Conservation (phyloP, 2,113 vertebrate genomes). For the Scortum barcoo region DNA sequence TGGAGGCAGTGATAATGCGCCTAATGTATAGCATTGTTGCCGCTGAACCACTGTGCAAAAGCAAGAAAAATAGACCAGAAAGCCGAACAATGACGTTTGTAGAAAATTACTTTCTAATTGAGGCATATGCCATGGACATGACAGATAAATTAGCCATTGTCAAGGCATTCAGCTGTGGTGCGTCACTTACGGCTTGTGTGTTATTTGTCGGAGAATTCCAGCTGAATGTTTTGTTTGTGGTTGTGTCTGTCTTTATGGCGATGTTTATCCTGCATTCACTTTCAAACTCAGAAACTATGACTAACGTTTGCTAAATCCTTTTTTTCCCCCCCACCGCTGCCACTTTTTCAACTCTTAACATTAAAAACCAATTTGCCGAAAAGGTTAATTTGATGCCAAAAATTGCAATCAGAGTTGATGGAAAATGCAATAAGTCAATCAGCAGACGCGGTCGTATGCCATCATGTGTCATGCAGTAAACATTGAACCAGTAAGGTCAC, state of each 20-base stretch:
- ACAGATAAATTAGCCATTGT: slow-evolving; percentile 83
- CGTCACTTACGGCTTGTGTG: slow-evolving; percentile 57
- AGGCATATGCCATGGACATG: slow-evolving; percentile 75
- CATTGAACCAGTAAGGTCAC: neutral
- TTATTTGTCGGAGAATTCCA: slow-evolving; percentile 51
- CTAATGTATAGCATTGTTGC: slow-evolving; percentile 67
- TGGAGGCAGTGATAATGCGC: slow-evolving; percentile 60
- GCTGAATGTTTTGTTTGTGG: slow-evolving; percentile 60
- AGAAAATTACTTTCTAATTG: slow-evolving; percentile 83
- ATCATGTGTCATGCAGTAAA: neutral
- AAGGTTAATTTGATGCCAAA: neutral
- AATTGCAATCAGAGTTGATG: neutral
- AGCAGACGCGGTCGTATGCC: neutral
- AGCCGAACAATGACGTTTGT: slow-evolving; percentile 76
- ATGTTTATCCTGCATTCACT: slow-evolving; percentile 44
- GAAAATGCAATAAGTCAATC: neutral
- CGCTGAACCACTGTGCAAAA: slow-evolving; percentile 58
- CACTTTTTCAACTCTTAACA: neutral
- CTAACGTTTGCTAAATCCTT: neutral
- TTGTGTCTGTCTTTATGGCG: slow-evolving; percentile 32
- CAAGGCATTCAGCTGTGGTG: slow-evolving; percentile 70
- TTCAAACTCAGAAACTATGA: slow-evolving; percentile 1
- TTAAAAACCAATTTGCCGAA: neutral
- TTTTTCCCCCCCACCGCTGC: too few relatives aligned
- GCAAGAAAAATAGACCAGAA: slow-evolving; percentile 59